phyloP scores from a whole-genome alignment of 2,113 vertebrate genomes.

The Paracanthobrama guichenoti region DNA sequence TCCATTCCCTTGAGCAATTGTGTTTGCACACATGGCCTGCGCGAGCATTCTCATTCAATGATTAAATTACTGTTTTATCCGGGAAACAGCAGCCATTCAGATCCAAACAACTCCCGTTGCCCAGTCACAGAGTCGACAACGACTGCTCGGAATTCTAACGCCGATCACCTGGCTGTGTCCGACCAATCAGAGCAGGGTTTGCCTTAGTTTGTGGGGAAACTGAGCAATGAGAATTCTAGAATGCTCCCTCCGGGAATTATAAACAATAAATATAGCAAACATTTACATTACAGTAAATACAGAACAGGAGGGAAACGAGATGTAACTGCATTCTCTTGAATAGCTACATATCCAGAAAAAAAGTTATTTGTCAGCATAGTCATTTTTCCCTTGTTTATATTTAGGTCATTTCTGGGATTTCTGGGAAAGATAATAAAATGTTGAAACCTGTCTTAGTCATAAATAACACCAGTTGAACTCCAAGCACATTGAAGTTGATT shows the following conservation, averaged over 20 bases:
- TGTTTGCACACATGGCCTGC: slow-evolving; percentile 53
- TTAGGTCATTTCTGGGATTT: neutral
- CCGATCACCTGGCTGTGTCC: slow-evolving; percentile 54
- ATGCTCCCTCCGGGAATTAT: slow-evolving; percentile 74
- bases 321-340: slow-evolving; percentile 31
- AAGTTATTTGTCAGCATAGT: neutral
- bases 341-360: slow-evolving; percentile 63
- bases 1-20: slow-evolving; percentile 50
- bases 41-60: slow-evolving; percentile 45
- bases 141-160: neutral
- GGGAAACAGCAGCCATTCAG: slow-evolving; percentile 45
- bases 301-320: neutral
- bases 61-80: slow-evolving; percentile 60
- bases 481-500: too few species aligned
- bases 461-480: too few species aligned
- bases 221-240: slow-evolving; percentile 73
- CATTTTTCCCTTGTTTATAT: neutral
- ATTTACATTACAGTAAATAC: slow-evolving; percentile 69
- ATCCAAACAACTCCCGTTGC: slow-evolving; percentile 40
- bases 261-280: slow-evolving; percentile 78
- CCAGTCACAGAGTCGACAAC: slow-evolving; percentile 15
- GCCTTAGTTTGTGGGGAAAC: slow-evolving; percentile 66
- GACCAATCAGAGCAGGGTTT: slow-evolving; percentile 63
- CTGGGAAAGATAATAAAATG: too few species aligned
- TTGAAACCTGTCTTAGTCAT: too few species aligned